These are phyloP conservation scores for Athene cunicularia DNA, from an alignment of 2,113 vertebrate species.

Conservation along the genomic window DNA sequence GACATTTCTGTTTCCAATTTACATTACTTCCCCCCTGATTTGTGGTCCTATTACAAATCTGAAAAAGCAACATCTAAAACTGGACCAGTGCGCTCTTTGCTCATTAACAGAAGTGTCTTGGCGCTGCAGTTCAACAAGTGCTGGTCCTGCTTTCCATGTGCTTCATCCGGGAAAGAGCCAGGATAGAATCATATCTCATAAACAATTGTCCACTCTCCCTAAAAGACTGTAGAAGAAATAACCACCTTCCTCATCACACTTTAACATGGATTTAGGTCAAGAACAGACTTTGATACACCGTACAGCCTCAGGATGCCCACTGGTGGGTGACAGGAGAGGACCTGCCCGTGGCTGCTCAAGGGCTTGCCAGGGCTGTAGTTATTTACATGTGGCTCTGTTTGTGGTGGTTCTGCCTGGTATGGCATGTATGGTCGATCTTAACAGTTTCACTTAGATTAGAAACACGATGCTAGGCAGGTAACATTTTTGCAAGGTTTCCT, in stretches of 20 bases:
- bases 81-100: background rate
- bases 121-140: background rate
- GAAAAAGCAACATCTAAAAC: background rate
- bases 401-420: background rate
- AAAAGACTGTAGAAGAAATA: background rate
- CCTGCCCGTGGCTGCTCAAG: background rate
- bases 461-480: background rate
- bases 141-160: background rate
- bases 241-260: background rate
- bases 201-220: background rate
- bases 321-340: background rate
- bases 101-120: background rate
- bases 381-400: background rate
- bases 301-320: fast-evolving
- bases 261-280: background rate
- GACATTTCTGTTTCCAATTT: background rate
- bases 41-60: background rate
- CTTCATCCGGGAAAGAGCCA: background rate
- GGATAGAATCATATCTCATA: background rate
- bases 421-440: background rate
- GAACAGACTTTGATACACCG: background rate
- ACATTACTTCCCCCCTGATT: background rate
- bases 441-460: background rate
- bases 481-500: background rate
- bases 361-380: background rate